Conservation (phyloP, 1,140 invertebrate genomes). For the Drosophila ananassae region DNA sequence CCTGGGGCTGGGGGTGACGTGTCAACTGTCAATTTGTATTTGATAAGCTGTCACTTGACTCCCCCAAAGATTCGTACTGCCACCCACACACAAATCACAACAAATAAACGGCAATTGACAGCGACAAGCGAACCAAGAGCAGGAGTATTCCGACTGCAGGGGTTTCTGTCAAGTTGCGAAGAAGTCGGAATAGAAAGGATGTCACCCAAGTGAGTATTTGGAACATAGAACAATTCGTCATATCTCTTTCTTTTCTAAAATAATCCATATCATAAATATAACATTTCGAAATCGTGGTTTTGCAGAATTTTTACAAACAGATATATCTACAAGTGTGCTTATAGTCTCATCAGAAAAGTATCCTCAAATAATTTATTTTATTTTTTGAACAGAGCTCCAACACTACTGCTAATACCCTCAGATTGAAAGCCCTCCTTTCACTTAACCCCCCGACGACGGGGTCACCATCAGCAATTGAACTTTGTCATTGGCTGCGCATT, state of each 20-base stretch:
- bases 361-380: too few species aligned
- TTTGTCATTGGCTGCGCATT: constrained; percentile 40
- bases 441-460: constrained; percentile 5
- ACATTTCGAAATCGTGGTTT: too few species aligned
- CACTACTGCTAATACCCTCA: neutral
- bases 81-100: constrained; percentile 64
- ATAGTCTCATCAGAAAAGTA: too few species aligned
- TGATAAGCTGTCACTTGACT: constrained; percentile 59
- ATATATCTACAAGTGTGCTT: too few species aligned
- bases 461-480: constrained; percentile 63
- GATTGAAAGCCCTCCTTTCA: neutral
- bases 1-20: constrained; percentile 38
- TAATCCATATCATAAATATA: too few species aligned
- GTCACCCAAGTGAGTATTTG: neutral
- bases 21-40: constrained; percentile 78
- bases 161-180: neutral
- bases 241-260: too few species aligned
- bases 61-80: constrained; percentile 24
- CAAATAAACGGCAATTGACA: constrained; percentile 79
- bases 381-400: neutral
- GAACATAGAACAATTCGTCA: too few species aligned
- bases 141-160: constrained; percentile 13
- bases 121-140: constrained; percentile 59
- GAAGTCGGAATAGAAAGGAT: neutral
- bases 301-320: too few species aligned